These are phyloP conservation scores for Melolontha melolontha DNA, from an alignment of 2,888 invertebrate species.

Conservation along the genomic window DNA sequence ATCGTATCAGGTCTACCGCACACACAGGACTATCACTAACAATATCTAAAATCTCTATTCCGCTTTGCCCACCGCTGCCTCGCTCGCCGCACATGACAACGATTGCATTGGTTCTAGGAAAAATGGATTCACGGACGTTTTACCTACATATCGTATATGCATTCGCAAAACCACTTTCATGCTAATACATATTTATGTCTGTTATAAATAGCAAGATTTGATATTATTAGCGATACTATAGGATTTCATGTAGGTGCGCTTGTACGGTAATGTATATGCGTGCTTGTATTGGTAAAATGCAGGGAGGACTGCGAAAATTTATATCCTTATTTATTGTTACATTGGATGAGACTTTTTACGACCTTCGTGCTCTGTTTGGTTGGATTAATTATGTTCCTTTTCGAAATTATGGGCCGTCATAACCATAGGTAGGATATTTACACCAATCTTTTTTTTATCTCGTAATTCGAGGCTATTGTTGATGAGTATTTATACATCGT, in stretches of 20 bases:
- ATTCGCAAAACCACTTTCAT: conserved; percentile 33
- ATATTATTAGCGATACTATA: conserved; percentile 31
- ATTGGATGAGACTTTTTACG: conserved; percentile 31
- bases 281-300: conserved; percentile 15
- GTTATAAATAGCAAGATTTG: conserved; percentile 34
- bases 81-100: background rate
- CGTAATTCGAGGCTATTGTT: too few species aligned
- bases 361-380: conserved; percentile 11
- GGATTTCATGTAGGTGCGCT: background rate
- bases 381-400: background rate
- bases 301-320: conserved; percentile 3
- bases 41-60: conserved; percentile 18
- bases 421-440: too few species aligned
- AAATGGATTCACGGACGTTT: conserved; percentile 12
- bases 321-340: conserved; percentile 35
- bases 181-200: conserved; percentile 33
- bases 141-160: conserved; percentile 28
- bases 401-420: too few species aligned
- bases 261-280: background rate
- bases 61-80: conserved; percentile 1
- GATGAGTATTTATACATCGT: too few species aligned
- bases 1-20: conserved; percentile 27
- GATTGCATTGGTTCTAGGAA: background rate
- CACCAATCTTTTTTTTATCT: too few species aligned
- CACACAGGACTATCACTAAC: conserved; percentile 13